A percentile compares a stretch with the other conserved stretches of the same genome.
phyloP scores from a whole-genome alignment of 2,888 invertebrate species.

The Ariolimax columbianus region DNA sequence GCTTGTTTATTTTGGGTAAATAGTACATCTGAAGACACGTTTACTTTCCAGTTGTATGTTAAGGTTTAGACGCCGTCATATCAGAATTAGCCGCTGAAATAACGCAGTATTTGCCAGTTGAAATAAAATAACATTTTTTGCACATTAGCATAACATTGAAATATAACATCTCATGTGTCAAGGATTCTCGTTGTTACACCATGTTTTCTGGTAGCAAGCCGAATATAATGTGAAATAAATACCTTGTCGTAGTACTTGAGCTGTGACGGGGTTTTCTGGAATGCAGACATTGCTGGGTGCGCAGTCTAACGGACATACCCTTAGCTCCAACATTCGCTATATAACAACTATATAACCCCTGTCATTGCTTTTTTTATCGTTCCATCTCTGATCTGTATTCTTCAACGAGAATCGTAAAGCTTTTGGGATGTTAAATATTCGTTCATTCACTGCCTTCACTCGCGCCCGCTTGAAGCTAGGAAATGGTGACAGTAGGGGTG shows the following conservation, averaged over 20 bases:
- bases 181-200: background rate
- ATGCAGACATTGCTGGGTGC: background rate
- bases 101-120: background rate
- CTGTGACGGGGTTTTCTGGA: background rate
- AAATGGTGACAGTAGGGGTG: background rate
- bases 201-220: background rate
- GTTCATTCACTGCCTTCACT: background rate
- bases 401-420: background rate
- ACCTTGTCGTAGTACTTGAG: background rate
- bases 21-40: too few species aligned
- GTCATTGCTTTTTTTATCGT: background rate
- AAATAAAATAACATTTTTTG: background rate
- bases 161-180: background rate
- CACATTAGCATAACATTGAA: background rate
- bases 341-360: background rate
- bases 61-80: too few species aligned
- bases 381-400: background rate
- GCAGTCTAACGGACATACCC: background rate
- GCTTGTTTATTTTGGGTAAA: too few species aligned
- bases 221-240: background rate
- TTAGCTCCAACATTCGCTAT: background rate
- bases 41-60: too few species aligned
- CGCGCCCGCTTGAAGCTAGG: background rate
- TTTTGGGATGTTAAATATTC: background rate
- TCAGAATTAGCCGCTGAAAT: too few species aligned